Evolutionary conservation across 2,888 invertebrate genomes (phyloP).

Genomic region (Lacanobia wlatinum): DNA sequence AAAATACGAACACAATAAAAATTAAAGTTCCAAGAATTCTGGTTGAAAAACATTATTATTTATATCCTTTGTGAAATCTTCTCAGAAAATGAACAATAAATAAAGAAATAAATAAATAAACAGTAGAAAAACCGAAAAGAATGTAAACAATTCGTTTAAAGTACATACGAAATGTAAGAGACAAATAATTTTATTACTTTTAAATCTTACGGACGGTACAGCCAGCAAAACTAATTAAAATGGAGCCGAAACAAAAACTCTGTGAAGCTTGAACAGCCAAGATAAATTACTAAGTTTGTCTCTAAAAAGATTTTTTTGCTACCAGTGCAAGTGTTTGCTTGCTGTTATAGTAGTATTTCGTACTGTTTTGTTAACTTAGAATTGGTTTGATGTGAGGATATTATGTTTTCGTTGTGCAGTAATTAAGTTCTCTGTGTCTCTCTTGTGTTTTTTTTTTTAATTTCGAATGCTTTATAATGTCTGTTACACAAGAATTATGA

Average conservation of each 20-base stretch:
- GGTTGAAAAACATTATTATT: not conserved
- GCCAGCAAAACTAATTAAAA: conserved; percentile 85
- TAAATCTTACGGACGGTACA: conserved; percentile 75
- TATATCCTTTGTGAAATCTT: not conserved
- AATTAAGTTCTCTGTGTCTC: not conserved
- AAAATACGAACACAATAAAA: conserved; percentile 5
- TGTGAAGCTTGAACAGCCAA: conserved; percentile 78
- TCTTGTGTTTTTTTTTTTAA: no score
- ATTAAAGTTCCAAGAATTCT: no score
- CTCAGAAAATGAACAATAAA: not conserved
- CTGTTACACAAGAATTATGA: not conserved
- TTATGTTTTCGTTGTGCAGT: not conserved
- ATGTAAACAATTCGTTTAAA: conserved; percentile 51
- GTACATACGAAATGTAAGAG: conserved; percentile 52
- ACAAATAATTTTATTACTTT: conserved; percentile 77
- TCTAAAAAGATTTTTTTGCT: conserved; percentile 70
- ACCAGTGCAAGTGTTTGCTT: conserved; percentile 43
- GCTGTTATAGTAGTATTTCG: conserved; percentile 13
- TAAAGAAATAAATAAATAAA: conserved; percentile 2
- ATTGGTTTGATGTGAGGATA: conserved; percentile 3
- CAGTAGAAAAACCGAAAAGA: conserved; percentile 20
- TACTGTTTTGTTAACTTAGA: conserved; percentile 19
- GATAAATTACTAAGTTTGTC: conserved; percentile 85
- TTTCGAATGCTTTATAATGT: not conserved
- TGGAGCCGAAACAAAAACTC: conserved; percentile 78